Base-by-base conservation (phyloP, 2,888 invertebrate genomes). In the Lasioglossum villosulum region DNA sequence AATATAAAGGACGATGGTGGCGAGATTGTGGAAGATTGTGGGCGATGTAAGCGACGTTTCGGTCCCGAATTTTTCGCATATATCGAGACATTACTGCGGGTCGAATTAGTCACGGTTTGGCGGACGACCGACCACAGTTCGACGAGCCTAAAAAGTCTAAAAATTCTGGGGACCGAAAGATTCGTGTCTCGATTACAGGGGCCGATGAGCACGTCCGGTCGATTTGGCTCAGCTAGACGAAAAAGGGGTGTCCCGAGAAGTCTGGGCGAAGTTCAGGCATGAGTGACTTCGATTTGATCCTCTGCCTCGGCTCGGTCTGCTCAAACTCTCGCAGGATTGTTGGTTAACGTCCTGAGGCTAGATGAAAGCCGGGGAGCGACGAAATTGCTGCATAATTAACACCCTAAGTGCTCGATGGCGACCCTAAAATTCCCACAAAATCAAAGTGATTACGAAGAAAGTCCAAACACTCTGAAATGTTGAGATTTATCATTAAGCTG, bases 231-330 rank as follows among this genome's bases (percentile, higher is more conserved):
- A 30, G 84, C 73, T 80, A 76, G 86, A 83, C 88, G 89, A 88
- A 89, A 89, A 90, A 90, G 90, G 86, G 90, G 80, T 88, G 90
- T 88, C 86, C 85, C 89, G 86, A 88, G 82, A 78, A 88, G 83
- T 76, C 86, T 82, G 82, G 77, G 23, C 52, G 34, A 82, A 75
- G 82, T 85, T 88, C 86, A 63, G 82, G 71, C 66, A 68, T 80
- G 78, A 66, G n/a, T 70, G 75, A 66, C 56, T 71, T 70, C 34
- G 82, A 75, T 78, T 78, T 72, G 76, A 80, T 85, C 76, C 80
- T 82, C 79, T 75, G 68, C 16, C 72, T 12, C 56, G 10, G 56
- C 56, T 56, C 56, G 12, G n/a, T 56, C 56, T 56, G 56, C 56
- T 56, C 12, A 39, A 10, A 52, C 39, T 73, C 68, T 70, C 73